Conservation (phyloP, 2,113 vertebrate species). For the Triplophysa tibetana region DNA sequence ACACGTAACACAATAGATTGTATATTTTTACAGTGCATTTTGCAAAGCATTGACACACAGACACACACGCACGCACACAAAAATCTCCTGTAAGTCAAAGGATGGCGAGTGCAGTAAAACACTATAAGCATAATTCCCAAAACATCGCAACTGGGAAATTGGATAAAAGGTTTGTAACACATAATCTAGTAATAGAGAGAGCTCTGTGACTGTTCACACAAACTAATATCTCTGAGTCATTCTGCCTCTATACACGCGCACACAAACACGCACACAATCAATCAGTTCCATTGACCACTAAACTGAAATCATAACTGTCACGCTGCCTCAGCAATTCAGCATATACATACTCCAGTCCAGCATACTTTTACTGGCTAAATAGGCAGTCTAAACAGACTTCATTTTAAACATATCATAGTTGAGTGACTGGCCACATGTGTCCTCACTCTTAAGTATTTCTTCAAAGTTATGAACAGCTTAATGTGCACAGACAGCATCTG, state of each 20-base stretch:
- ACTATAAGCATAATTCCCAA: not conserved
- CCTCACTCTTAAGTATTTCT: too few species aligned
- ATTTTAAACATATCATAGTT: not conserved
- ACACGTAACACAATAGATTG: too few species aligned
- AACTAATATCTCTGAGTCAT: conserved; percentile 24
- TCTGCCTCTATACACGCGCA: conserved; percentile 2
- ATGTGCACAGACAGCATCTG: not conserved
- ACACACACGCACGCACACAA: too few species aligned
- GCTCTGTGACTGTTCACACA: not conserved
- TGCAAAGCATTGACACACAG: too few species aligned
- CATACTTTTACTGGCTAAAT: too few species aligned
- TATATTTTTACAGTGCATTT: too few species aligned
- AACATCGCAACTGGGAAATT: not conserved
- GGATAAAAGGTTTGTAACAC: not conserved
- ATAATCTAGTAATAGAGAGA: not conserved
- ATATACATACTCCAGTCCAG: too few species aligned
- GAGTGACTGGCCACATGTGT: not conserved
- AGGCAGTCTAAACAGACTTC: not conserved
- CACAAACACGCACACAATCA: conserved; percentile 11
- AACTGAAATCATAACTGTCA: not conserved
- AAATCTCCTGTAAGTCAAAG: too few species aligned
- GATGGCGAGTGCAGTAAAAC: not conserved
- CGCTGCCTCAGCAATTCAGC: too few species aligned
- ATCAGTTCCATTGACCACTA: conserved; percentile 15
- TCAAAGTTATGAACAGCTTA: not conserved